Evolutionary conservation across 30 jellyfish, hydroid and myxozoan genomes (phyloP).

Genomic region (Sanderia malayensis): DNA sequence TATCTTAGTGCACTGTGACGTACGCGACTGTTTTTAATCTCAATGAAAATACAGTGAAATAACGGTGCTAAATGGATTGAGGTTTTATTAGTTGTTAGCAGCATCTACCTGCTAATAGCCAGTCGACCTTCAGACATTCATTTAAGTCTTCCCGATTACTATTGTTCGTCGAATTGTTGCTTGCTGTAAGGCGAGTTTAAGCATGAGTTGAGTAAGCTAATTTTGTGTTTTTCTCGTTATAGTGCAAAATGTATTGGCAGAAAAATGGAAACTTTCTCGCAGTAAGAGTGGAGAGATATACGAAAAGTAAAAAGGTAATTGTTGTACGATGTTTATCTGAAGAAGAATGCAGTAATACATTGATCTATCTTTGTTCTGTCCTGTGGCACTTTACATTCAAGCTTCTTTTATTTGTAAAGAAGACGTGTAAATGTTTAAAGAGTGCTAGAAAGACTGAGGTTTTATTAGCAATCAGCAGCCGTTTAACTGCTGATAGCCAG

Average conservation of each 20-base stretch:
- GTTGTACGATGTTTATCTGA: no score
- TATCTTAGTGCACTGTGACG: not conserved
- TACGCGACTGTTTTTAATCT: not conserved
- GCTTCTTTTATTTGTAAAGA: no score
- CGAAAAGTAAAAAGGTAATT: conserved; percentile 86
- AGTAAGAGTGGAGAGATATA: conserved; percentile 90
- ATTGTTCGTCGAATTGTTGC: no score
- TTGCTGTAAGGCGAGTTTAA: no score
- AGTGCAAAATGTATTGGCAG: conserved; percentile 98
- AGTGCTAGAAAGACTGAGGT: not conserved
- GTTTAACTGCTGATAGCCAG: no score
- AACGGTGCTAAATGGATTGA: conserved; percentile 33
- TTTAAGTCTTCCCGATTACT: no score
- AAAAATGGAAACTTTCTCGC: conserved; percentile 88
- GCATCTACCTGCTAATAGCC: conserved; percentile 22
- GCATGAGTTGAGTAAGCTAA: no score
- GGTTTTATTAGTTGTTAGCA: conserved; percentile 49
- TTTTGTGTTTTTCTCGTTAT: not conserved
- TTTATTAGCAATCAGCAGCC: not conserved
- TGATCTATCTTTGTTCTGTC: no score
- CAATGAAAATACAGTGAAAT: not conserved
- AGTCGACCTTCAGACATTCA: not conserved
- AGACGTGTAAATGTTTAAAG: no score
- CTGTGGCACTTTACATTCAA: no score
- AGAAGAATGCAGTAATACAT: no score